Percentiles rank a stretch among this genome's conserved stretches.
These are phyloP conservation scores for Danionella dracula DNA, from an alignment of 2,797 vertebrate species.

Conservation along the genomic window DNA sequence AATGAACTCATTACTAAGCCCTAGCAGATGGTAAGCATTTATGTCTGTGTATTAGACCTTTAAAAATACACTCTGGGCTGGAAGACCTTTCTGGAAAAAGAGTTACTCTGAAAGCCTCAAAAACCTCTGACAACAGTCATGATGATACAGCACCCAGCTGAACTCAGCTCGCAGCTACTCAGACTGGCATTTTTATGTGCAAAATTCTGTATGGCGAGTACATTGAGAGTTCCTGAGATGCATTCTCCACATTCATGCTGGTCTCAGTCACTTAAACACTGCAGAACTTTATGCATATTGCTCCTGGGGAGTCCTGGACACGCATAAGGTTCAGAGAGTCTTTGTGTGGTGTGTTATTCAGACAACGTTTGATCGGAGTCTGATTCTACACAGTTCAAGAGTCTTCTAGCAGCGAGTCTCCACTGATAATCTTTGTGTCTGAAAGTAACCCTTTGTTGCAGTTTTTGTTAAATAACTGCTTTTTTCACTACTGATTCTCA, in stretches of 20 bases:
- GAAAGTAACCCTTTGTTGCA: slow-evolving; percentile 11
- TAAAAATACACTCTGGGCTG: not conserved
- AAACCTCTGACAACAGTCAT: not conserved
- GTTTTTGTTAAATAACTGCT: slow-evolving; percentile 45
- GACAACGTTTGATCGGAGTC: slow-evolving; percentile 10
- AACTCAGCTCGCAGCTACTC: not conserved
- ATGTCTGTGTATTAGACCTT: not conserved
- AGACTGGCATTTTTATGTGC: slow-evolving; percentile 8
- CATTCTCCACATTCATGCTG: not conserved
- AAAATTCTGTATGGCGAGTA: not conserved
- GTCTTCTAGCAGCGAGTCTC: slow-evolving; percentile 24
- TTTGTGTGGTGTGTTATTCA: slow-evolving; percentile 20
- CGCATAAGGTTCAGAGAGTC: slow-evolving; percentile 8
- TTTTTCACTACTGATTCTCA: slow-evolving; percentile 49
- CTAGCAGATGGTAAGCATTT: not conserved
- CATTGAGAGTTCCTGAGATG: slow-evolving; percentile 1
- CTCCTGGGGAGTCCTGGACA: not conserved
- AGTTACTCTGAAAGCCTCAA: not conserved
- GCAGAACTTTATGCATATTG: not conserved
- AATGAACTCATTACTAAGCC: not conserved
- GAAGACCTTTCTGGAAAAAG: not conserved
- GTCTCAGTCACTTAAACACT: not conserved
- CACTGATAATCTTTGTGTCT: slow-evolving; percentile 1
- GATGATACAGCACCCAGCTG: slow-evolving; percentile 4
- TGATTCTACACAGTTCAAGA: slow-evolving; percentile 49